Percentiles rank a stretch among this genome's conserved stretches.
These are phyloP conservation scores for Rattus norvegicus DNA, from an alignment of 2,113 vertebrate genomes.

Conservation along the genomic window GRCr8 NC_086023.1:89979001-89979500, in stretches of 20 bases:
- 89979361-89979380: neutral
- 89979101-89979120: neutral
- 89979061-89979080: no score
- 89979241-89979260: neutral
- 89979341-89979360: neutral
- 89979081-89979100: neutral
- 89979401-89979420: neutral
- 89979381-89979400: neutral
- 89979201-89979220: neutral
- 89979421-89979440: neutral
- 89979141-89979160: constrained; percentile 31
- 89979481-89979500: neutral
- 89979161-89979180: neutral
- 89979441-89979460: constrained; percentile 32
- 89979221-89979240: neutral
- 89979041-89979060: no score
- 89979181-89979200: neutral
- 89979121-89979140: neutral
- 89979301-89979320: neutral
- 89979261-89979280: neutral
- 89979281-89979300: neutral
- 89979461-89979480: constrained; percentile 12
- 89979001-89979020: no score
- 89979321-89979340: neutral
- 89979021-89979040: no score